Conservation (phyloP, 2,113 vertebrate species). For the Leuciscus idus region DNA sequence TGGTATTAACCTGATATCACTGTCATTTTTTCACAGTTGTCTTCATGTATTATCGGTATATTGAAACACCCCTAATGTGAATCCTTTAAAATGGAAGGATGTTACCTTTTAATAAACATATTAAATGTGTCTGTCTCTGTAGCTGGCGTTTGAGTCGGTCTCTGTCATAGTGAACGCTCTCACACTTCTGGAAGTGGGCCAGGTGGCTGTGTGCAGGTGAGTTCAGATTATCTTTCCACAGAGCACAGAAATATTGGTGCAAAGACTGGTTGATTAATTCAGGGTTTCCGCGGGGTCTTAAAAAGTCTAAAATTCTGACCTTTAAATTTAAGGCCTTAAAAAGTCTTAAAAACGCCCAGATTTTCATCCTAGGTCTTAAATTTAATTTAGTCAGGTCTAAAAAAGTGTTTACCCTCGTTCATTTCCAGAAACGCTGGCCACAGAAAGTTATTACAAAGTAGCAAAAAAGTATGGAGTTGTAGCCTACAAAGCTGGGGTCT, state of each 20-base stretch:
- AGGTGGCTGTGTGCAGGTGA: conserved; percentile 97
- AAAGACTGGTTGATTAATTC: neutral
- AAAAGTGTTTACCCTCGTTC: too few species aligned
- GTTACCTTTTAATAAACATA: neutral
- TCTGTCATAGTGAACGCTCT: conserved; percentile 95
- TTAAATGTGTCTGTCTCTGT: neutral
- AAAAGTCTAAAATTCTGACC: too few species aligned
- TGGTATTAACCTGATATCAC: neutral
- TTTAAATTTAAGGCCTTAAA: too few species aligned
- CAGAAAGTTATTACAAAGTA: too few species aligned
- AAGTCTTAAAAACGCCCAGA: too few species aligned
- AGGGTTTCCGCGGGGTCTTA: too few species aligned
- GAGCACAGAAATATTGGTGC: too few species aligned
- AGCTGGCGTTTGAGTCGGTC: conserved; percentile 96
- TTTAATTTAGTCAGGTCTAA: too few species aligned
- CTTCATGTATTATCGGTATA: neutral
- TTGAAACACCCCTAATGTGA: neutral
- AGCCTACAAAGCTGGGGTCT: too few species aligned
- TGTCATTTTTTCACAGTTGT: neutral
- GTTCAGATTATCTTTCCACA: conserved; percentile 9
- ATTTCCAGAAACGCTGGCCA: too few species aligned
- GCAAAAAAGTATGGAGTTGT: too few species aligned
- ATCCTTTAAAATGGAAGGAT: neutral
- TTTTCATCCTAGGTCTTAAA: too few species aligned
- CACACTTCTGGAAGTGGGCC: conserved; percentile 92